Percentiles rank a stretch among this genome's conserved stretches.
Conservation (phyloP, 2,113 vertebrate genomes). For the Pygoscelis antarcticus region DNA sequence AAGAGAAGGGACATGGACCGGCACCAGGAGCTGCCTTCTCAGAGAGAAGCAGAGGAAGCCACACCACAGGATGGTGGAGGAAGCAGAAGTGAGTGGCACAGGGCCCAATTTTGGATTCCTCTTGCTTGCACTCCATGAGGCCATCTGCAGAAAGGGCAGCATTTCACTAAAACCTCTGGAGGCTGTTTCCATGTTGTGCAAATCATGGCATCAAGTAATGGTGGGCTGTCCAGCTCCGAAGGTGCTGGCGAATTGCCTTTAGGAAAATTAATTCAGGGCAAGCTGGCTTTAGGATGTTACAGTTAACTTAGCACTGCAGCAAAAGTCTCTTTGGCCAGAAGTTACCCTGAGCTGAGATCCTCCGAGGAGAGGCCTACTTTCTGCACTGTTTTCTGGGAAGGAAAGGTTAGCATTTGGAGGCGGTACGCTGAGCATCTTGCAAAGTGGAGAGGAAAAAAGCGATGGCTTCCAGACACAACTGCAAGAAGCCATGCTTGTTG, state of each 20-base stretch:
- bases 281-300: not conserved
- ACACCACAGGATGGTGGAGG: constrained; percentile 72
- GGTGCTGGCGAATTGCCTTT: not conserved
- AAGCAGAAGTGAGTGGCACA: constrained; percentile 78
- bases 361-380: not conserved
- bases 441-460: not conserved
- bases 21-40: constrained; percentile 58
- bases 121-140: not conserved
- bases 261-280: not conserved
- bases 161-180: not conserved
- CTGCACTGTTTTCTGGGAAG: not conserved
- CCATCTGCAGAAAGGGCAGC: not conserved
- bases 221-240: not conserved
- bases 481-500: not conserved
- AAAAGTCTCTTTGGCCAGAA: not conserved
- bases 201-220: not conserved
- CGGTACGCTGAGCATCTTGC: not conserved
- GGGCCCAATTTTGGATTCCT: not conserved
- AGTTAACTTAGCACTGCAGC: not conserved
- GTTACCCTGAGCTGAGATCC: not conserved
- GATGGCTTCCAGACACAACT: not conserved
- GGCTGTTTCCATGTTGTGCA: not conserved
- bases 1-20: constrained; percentile 71
- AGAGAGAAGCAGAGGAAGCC: constrained; percentile 70
- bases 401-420: not conserved